Conservation (phyloP, 2,797 vertebrate species). For the Rhabdophis nuchalis region DNA sequence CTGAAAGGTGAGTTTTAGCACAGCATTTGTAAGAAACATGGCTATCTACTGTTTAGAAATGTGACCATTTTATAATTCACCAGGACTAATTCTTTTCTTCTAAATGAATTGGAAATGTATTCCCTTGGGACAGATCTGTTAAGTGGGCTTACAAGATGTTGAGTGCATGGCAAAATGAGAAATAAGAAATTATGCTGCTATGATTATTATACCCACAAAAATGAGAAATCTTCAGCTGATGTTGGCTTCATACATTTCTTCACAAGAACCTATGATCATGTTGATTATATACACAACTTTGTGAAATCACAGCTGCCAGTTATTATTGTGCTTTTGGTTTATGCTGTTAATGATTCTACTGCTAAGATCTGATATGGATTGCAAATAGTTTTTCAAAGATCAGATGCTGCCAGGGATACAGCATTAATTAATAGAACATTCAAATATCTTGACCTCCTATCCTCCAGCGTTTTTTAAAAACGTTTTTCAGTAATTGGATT, state of each 20-base stretch:
- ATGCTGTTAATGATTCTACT: neutral
- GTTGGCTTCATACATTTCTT: neutral
- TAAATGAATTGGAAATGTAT: slow-evolving; percentile 36
- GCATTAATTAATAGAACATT: neutral
- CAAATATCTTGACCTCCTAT: neutral
- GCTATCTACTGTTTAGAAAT: slow-evolving; percentile 11
- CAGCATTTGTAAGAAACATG: slow-evolving; percentile 12
- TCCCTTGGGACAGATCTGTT: slow-evolving; percentile 17
- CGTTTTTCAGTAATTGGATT: neutral
- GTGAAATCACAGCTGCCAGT: neutral
- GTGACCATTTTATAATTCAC: slow-evolving; percentile 28
- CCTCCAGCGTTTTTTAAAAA: neutral
- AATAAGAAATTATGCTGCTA: slow-evolving; percentile 18
- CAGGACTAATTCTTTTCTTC: slow-evolving; percentile 28
- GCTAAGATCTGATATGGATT: slow-evolving; percentile 2
- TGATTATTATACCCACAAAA: slow-evolving; percentile 17
- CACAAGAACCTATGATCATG: neutral
- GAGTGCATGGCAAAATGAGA: neutral
- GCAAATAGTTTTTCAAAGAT: slow-evolving; percentile 13
- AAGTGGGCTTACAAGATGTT: slow-evolving; percentile 22
- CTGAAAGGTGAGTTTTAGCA: slow-evolving; percentile 50
- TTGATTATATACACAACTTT: neutral
- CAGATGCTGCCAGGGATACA: neutral
- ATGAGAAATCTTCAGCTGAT: neutral
- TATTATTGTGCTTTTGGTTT: neutral